Conservation (phyloP, 2,113 vertebrate species). For the Rostratula benghalensis region DNA sequence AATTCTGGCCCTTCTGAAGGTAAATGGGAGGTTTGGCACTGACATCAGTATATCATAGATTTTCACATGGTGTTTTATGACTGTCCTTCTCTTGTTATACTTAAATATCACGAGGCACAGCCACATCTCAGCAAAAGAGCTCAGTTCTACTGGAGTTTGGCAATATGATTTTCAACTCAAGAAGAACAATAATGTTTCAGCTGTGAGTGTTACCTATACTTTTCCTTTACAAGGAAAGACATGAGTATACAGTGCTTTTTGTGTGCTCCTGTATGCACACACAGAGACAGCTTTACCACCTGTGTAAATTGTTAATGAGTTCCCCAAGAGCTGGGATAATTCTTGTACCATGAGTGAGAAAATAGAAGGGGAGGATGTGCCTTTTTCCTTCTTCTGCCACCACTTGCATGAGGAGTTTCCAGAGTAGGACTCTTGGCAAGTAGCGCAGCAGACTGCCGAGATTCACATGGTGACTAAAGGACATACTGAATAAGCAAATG, state of each 20-base stretch:
- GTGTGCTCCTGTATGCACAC: not conserved
- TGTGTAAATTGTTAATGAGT: no score
- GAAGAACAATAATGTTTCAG: not conserved
- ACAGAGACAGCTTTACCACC: not conserved
- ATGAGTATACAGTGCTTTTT: accelerated
- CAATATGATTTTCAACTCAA: not conserved
- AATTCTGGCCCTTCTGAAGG: not conserved
- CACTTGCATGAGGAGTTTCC: not conserved
- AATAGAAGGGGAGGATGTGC: not conserved
- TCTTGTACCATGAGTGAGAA: not conserved
- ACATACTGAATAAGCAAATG: not conserved
- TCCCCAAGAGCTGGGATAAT: not conserved
- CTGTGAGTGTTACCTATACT: not conserved
- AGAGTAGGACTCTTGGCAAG: not conserved
- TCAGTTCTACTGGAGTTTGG: not conserved
- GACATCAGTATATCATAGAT: not conserved
- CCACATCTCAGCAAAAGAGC: not conserved
- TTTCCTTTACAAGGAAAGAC: not conserved
- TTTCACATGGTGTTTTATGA: not conserved
- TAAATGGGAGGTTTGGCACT: not conserved
- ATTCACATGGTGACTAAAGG: not conserved
- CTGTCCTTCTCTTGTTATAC: not conserved
- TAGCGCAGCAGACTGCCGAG: not conserved
- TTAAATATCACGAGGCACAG: not conserved
- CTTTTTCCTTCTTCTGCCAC: not conserved